Evolutionary conservation across 2,888 invertebrate species (phyloP).

Genomic region (Caenorhabditis drosophilae): DNA sequence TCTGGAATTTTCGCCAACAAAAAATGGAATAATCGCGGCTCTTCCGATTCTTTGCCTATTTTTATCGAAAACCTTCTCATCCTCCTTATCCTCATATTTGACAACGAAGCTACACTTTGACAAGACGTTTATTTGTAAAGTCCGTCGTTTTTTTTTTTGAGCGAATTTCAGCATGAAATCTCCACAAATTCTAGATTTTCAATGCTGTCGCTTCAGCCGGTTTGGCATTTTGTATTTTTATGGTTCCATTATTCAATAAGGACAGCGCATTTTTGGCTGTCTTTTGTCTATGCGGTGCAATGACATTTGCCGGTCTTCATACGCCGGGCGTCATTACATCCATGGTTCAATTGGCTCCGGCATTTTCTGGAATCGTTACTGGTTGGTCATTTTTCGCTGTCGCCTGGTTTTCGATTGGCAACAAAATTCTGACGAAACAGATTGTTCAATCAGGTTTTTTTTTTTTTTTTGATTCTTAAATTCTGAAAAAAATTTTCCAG

Average conservation of each 20-base stretch:
- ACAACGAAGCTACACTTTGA: slow-evolving; percentile 50
- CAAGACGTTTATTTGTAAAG: slow-evolving; percentile 63
- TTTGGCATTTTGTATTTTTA: slow-evolving; percentile 57
- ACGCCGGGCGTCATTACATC: slow-evolving; percentile 66
- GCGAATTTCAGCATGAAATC: not conserved
- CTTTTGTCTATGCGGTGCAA: slow-evolving; percentile 60
- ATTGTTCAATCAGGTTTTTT: slow-evolving; percentile 66
- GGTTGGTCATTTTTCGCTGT: slow-evolving; percentile 61
- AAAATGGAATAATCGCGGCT: slow-evolving; percentile 59
- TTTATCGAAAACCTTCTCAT: slow-evolving; percentile 61
- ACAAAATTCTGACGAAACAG: slow-evolving; percentile 65
- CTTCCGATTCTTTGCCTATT: slow-evolving; percentile 64
- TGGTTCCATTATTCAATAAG: slow-evolving; percentile 62
- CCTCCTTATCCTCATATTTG: slow-evolving; percentile 62
- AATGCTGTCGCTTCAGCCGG: slow-evolving; percentile 64
- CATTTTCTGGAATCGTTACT: slow-evolving; percentile 66
- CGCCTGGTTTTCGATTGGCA: slow-evolving; percentile 62
- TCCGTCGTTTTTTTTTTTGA: slow-evolving; percentile 23
- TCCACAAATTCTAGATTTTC: slow-evolving; percentile 44
- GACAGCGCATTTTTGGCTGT: slow-evolving; percentile 60
- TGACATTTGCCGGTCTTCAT: slow-evolving; percentile 65
- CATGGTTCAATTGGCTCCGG: slow-evolving; percentile 64
- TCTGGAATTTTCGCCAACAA: slow-evolving; percentile 65
- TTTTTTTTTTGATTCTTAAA: no score
- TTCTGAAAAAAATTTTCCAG: no score